Base-by-base conservation (phyloP, 2,113 vertebrate genomes). In the Syngnathus floridae region DNA sequence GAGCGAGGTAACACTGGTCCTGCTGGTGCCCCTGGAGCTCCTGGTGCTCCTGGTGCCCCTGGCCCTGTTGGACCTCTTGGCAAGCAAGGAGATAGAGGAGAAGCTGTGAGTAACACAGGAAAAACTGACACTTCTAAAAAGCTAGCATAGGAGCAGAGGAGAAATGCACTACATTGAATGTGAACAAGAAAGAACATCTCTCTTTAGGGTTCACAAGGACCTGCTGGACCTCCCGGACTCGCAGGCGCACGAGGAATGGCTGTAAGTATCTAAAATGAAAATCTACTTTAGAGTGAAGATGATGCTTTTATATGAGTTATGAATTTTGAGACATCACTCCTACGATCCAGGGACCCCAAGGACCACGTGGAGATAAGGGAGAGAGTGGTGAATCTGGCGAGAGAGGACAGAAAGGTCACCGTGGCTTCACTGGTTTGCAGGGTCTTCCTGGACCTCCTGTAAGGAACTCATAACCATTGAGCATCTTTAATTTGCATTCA, bases 71-170 rank as follows among this genome's bases (percentile, higher is more conserved):
- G 96, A 81, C 96, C 96, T 62, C 92, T 94, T 0, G 97, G 97
- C 69, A 99, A 99, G 86, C 95, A 99, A 77, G 97, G 97, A 91
- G 94, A 98, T 84, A 90, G 97, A 92, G 97, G 97, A 84, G 97
- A 99, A 82, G 55, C 90, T 75, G 96, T 98, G 83, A 95, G 95
- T 90, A 66, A 10, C 13, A 8, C 4, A 35, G 5, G 11, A 9
- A 8, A 19, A 37, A 37, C 9, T 4, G 43, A 40, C 9, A 3
- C n/a, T 41, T 16, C 4, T 26, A 22, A 45, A 45, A 62, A 11
- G n/a, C 54, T 13, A 35, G 13, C 35, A 5, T 35, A 14, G 4
- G 26, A 6, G 7, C 26, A 35, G 40, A 26, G 52, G 22, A 51
- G 41, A 35, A 36, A 41, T 26, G 2, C 40, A 62, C 26, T 9